Evolutionary conservation across 2,797 vertebrate genomes (phyloP).

Genomic region (Cryptoblepharus egeriae): DNA sequence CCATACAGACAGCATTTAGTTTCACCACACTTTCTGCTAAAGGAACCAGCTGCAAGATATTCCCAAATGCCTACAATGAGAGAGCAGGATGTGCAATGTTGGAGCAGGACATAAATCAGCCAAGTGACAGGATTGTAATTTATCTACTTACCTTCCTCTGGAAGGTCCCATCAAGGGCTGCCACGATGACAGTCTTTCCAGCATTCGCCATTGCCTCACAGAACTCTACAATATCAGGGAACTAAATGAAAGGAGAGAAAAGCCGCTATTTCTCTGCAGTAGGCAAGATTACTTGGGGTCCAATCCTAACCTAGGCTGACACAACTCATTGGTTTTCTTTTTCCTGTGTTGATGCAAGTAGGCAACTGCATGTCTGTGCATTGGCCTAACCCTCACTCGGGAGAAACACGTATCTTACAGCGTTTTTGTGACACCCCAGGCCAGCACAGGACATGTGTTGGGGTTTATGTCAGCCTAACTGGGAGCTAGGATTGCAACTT

Average conservation of each 20-base stretch:
- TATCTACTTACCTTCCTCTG: constrained; percentile 89
- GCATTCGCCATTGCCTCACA: constrained; percentile 93
- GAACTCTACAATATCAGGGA: constrained; percentile 91
- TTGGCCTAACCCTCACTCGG: no score
- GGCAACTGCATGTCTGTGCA: no score
- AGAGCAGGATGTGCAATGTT: not conserved
- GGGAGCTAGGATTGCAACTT: no score
- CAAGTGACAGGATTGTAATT: not conserved
- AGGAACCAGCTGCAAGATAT: constrained; percentile 91
- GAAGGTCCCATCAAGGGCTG: constrained; percentile 95
- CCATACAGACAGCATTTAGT: constrained; percentile 95
- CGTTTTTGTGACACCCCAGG: no score
- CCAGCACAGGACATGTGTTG: no score
- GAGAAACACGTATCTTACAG: no score
- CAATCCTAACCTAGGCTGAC: no score
- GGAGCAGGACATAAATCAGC: not conserved
- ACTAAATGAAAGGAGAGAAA: constrained; percentile 73
- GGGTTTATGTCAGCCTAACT: no score
- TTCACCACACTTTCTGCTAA: constrained; percentile 97
- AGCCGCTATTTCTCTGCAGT: not conserved
- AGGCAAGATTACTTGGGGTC: no score
- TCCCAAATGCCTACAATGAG: constrained; percentile 86
- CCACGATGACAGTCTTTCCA: constrained; percentile 93
- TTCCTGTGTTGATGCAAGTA: no score
- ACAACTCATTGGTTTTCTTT: no score